A percentile compares a stretch with the other conserved stretches of the same genome.
Conservation (phyloP, 64 coral and sea anemone genomes). For the Astreopora myriophthalma region DNA sequence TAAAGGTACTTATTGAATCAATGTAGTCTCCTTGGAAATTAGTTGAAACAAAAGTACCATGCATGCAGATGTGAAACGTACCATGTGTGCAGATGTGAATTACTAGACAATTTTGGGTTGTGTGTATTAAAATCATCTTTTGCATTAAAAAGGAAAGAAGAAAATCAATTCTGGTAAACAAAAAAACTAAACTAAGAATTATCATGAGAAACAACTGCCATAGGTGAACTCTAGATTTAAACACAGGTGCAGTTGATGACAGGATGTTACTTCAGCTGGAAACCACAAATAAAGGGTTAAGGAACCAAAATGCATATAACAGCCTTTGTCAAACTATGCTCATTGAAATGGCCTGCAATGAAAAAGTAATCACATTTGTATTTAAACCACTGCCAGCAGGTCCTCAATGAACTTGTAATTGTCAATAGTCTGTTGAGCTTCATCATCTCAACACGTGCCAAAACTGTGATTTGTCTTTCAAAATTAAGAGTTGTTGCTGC, state of each 20-base stretch:
- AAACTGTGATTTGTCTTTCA: neutral
- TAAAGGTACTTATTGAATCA: neutral
- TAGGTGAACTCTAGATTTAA: neutral
- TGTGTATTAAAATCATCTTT: too few species aligned
- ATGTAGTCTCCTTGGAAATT: neutral
- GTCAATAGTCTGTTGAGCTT: neutral
- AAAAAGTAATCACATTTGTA: constrained; percentile 31
- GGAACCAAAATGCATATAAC: constrained; percentile 2
- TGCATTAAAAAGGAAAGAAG: neutral
- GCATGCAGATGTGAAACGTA: too few species aligned
- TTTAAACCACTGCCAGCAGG: constrained; percentile 42
- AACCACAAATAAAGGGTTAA: constrained; percentile 38
- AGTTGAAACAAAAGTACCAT: neutral
- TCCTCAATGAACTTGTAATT: constrained; percentile 26
- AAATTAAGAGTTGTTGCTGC: neutral
- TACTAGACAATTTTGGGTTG: too few species aligned
- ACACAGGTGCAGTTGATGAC: constrained; percentile 1
- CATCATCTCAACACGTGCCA: neutral
- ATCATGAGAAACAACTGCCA: neutral
- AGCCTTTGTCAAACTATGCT: neutral
- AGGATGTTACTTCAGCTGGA: constrained; percentile 59
- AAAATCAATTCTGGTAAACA: neutral
- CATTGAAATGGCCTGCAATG: constrained; percentile 41
- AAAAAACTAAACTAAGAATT: neutral
- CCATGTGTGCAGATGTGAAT: too few species aligned